Conservation (phyloP, 1,140 invertebrate species). For the Wiebesia pumilae region DNA sequence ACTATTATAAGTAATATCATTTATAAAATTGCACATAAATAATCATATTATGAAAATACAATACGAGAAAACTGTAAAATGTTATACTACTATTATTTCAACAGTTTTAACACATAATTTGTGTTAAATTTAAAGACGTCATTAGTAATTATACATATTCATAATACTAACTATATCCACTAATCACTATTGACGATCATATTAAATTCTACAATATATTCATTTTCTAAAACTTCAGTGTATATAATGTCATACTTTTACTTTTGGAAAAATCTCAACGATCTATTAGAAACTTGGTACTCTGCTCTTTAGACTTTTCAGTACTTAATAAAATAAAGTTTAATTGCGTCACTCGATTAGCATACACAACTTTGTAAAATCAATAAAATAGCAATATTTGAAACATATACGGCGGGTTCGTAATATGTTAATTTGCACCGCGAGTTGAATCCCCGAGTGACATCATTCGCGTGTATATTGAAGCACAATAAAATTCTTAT, state of each 20-base stretch:
- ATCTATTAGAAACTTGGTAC: not conserved
- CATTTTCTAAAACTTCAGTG: not conserved
- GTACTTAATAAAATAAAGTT: constrained; percentile 3
- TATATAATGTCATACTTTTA: not conserved
- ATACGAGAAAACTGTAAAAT: too few relatives aligned
- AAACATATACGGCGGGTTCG: not conserved
- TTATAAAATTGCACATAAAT: too few relatives aligned
- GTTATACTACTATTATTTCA: not conserved
- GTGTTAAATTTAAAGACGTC: not conserved
- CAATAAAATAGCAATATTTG: not conserved
- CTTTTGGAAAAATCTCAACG: not conserved
- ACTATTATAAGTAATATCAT: too few relatives aligned
- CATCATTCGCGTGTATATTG: not conserved
- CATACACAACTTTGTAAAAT: constrained; percentile 13
- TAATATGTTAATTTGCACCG: not conserved
- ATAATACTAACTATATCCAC: not conserved
- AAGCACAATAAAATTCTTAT: not conserved
- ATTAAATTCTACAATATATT: not conserved
- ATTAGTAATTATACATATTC: not conserved
- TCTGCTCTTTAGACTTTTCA: not conserved
- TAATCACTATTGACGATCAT: not conserved
- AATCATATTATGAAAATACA: too few relatives aligned
- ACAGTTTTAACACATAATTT: not conserved
- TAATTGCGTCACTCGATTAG: not conserved
- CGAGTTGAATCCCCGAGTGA: not conserved